Evolutionary conservation across 2,113 vertebrate genomes (phyloP), one percentile per base, ranked within the genome.

Genomic region (Syrmaticus mikado): DNA sequence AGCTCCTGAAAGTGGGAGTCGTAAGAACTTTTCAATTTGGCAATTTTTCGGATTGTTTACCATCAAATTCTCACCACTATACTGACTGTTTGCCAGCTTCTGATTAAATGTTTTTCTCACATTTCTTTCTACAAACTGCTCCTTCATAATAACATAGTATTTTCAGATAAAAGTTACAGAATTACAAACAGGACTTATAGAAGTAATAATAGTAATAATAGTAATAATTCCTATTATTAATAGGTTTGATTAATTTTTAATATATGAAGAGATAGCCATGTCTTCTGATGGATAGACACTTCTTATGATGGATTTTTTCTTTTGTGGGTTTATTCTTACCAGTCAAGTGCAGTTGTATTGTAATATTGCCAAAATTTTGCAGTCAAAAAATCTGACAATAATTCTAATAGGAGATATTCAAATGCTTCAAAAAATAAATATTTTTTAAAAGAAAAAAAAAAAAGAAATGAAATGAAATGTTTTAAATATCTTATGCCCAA

Each of bases 61-160:
- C 71, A 82, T 73, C 14, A 7, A 95, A 95, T 96, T 91, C 68
- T 87, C 76, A 92, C 91, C 89, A 48, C 27, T 43, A 58, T 50
- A 25, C 62, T 94, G 92, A 92, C 43, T 92, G 38, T 67, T 92
- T 84, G 94, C 86, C 74, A 89, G 66, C 60, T 71, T 58, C 91
- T 90, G 90, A 94, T 90, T 78, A 95, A 82, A 93, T 87, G 58
- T 77, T 94, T 87, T 87, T 93, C 86, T 93, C 81, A 76, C 43
- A 73, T 92, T 93, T 53, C 36, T 60, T 71, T 68, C 55, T 94
- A 90, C 64, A 91, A 91, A 90, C 36, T 84, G 52, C 88, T 55
- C 73, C n/a, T 76, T 92, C 48, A 94, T 91, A 92, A 66, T 86
- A 94, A 94, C 93, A 41, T 92, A 15, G 45, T 89, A 65, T 74